Percentiles rank a stretch among this genome's conserved stretches.
These are phyloP conservation scores for Silurus aristotelis DNA, from an alignment of 2,797 vertebrate genomes.

Conservation along the genomic window DNA sequence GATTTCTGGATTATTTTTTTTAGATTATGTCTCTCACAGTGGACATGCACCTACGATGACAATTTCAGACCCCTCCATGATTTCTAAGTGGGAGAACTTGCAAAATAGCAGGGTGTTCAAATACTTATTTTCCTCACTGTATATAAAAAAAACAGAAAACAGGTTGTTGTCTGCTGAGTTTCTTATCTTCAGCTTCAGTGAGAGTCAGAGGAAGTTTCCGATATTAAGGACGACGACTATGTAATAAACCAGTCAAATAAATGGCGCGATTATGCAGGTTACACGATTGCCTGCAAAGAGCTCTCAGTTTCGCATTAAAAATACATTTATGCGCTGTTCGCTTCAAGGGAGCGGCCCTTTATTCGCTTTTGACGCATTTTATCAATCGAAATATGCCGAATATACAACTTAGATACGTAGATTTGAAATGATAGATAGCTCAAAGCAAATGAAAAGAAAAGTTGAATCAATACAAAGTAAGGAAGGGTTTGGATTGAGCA, in stretches of 20 bases:
- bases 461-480: neutral
- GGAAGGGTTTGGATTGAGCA: neutral
- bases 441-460: neutral
- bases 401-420: no score
- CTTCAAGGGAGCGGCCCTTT: neutral
- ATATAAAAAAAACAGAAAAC: neutral
- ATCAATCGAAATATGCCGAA: neutral
- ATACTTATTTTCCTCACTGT: no score
- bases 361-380: neutral
- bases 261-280: neutral
- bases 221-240: neutral
- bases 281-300: neutral
- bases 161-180: conserved; percentile 8
- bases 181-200: conserved; percentile 10
- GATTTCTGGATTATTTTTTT: no score
- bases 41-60: no score
- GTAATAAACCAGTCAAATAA: neutral
- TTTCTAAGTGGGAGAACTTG: no score
- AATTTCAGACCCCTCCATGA: no score
- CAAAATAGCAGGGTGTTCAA: no score
- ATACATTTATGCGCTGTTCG: neutral
- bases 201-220: neutral
- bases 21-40: no score
- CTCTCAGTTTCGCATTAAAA: conserved; percentile 3
- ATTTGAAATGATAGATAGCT: neutral